Conservation (phyloP, 2,888 invertebrate species). For the Tenthredo livida region DNA sequence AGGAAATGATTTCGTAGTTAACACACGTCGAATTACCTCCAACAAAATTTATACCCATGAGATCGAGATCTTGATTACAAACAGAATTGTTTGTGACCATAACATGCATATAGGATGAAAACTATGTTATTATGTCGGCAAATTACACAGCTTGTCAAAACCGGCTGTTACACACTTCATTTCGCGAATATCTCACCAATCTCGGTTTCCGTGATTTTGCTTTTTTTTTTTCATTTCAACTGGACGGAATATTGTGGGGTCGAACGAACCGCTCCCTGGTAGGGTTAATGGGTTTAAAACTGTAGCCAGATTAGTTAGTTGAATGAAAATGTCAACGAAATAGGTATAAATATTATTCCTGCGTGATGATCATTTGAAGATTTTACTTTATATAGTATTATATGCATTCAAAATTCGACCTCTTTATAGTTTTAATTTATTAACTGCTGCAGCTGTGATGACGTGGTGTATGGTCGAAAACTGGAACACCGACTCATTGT, state of each 20-base stretch:
- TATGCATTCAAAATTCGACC: background rate
- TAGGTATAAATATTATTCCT: background rate
- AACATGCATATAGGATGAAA: background rate
- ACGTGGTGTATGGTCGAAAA: background rate
- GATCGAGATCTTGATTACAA: background rate
- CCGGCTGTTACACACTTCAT: background rate
- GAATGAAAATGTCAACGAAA: background rate
- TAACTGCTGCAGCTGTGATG: slow-evolving; percentile 12
- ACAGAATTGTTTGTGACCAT: background rate
- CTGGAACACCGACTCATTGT: slow-evolving; percentile 16
- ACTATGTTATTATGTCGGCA: background rate
- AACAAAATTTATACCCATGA: background rate
- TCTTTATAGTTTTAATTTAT: background rate
- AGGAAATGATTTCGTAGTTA: background rate
- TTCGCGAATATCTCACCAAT: background rate
- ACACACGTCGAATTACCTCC: background rate
- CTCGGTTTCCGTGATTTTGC: background rate
- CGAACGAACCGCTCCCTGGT: background rate
- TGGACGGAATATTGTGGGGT: background rate
- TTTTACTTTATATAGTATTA: background rate
- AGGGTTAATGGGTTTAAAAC: background rate
- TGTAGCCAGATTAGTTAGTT: background rate
- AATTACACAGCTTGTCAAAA: slow-evolving; percentile 1
- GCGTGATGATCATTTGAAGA: background rate
- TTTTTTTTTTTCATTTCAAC: background rate